Evolutionary conservation across 2,888 invertebrate species (phyloP).

Genomic region (Apoda limacodes): DNA sequence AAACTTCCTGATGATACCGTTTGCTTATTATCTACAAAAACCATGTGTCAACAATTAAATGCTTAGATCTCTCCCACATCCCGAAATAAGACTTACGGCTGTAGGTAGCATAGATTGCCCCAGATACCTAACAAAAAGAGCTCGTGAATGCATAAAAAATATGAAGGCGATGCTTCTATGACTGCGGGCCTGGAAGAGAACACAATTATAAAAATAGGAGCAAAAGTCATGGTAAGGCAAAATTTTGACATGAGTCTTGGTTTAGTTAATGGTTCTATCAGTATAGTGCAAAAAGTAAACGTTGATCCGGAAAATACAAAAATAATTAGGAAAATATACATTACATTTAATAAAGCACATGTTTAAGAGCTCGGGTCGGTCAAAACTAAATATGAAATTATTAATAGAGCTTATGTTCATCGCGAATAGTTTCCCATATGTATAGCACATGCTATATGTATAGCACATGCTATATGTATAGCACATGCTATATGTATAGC

Average conservation of each 20-base stretch:
- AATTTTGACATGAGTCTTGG: conserved; percentile 15
- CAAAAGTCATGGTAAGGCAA: conserved; percentile 15
- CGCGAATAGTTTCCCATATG: conserved; percentile 19
- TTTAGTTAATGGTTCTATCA: conserved; percentile 16
- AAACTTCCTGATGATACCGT: conserved; percentile 22
- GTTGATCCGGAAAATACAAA: too few species aligned
- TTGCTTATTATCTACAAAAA: conserved; percentile 25
- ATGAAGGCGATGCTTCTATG: conserved; percentile 17
- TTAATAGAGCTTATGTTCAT: too few species aligned
- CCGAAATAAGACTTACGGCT: conserved; percentile 10
- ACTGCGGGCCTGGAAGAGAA: conserved; percentile 16
- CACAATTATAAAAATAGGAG: conserved; percentile 15
- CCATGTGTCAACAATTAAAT: conserved; percentile 24
- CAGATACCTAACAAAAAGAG: too few species aligned
- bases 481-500: too few species aligned
- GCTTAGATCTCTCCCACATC: conserved; percentile 7
- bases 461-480: too few species aligned
- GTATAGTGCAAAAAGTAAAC: too few species aligned
- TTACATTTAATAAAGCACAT: conserved; percentile 9
- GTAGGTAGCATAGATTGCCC: conserved; percentile 12
- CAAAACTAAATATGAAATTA: conserved; percentile 19
- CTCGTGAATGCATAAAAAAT: too few species aligned
- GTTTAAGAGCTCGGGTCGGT: conserved; percentile 8
- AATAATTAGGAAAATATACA: too few species aligned
- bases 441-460: too few species aligned